Percentiles rank a stretch among this genome's conserved stretches.
These are phyloP conservation scores for Thera britannica DNA, from an alignment of 2,888 invertebrate genomes.

Conservation along the genomic window DNA sequence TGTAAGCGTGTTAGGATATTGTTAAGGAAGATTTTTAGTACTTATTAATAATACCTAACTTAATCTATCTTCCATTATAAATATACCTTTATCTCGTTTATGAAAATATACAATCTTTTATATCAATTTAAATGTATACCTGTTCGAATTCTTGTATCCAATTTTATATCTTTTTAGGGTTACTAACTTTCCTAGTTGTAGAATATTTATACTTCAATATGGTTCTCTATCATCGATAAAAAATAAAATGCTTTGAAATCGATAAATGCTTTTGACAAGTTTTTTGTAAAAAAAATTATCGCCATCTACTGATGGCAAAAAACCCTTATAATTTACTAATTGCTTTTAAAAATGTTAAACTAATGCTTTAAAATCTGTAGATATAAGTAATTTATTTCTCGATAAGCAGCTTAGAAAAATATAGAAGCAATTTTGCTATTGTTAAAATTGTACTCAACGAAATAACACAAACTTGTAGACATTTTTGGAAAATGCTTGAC, in stretches of 20 bases:
- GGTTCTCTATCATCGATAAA: neutral
- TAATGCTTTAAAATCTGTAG: no score
- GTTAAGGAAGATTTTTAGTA: neutral
- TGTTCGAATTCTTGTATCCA: conserved; percentile 28
- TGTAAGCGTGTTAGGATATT: neutral
- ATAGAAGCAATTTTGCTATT: no score
- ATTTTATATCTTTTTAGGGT: conserved; percentile 19
- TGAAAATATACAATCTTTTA: conserved; percentile 31
- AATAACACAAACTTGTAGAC: neutral
- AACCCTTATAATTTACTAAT: neutral
- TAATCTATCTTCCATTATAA: conserved; percentile 28
- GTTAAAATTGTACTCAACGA: neutral
- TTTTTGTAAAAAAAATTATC: neutral
- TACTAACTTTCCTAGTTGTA: conserved; percentile 12
- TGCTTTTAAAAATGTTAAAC: neutral
- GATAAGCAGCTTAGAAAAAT: no score
- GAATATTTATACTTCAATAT: neutral
- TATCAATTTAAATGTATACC: conserved; percentile 30
- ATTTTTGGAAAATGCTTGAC: conserved; percentile 3
- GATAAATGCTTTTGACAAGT: neutral
- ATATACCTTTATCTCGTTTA: conserved; percentile 22
- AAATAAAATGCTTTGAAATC: no score
- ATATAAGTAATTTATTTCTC: neutral
- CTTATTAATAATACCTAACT: neutral
- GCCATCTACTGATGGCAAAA: neutral